Conservation (phyloP, 2,113 vertebrate genomes). For the Scalopus aquaticus region DNA sequence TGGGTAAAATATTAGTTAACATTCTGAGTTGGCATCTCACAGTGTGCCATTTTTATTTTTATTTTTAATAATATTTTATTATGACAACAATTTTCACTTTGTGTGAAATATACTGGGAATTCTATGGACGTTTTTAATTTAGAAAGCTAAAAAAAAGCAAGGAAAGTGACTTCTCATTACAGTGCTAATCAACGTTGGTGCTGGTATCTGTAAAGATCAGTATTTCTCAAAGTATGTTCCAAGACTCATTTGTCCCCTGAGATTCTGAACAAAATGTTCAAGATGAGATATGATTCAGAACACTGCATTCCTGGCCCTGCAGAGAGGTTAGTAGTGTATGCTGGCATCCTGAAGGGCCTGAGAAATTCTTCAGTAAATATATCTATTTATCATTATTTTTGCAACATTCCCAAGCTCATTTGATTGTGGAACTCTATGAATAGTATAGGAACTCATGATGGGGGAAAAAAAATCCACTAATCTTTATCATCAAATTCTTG, state of each 20-base stretch:
- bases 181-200: neutral
- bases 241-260: conserved; percentile 9
- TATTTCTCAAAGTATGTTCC: conserved; percentile 46
- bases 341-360: neutral
- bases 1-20: neutral
- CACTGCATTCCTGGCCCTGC: neutral
- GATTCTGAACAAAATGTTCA: conserved; percentile 33
- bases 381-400: conserved; percentile 47
- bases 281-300: conserved; percentile 40
- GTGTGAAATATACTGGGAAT: conserved; percentile 19
- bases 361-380: conserved; percentile 42
- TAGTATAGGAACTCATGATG: neutral
- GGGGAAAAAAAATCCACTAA: neutral
- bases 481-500: neutral
- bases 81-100: neutral
- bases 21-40: neutral
- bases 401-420: conserved; percentile 17
- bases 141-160: neutral
- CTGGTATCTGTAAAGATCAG: conserved; percentile 49
- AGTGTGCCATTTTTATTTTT: conserved; percentile 25
- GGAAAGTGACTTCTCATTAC: conserved; percentile 11
- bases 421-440: neutral
- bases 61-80: conserved; percentile 29
- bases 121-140: conserved; percentile 25
- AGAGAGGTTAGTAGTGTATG: neutral